Evolutionary conservation across 2,113 vertebrate genomes (phyloP).

Genomic region (Hippolais icterina): DNA sequence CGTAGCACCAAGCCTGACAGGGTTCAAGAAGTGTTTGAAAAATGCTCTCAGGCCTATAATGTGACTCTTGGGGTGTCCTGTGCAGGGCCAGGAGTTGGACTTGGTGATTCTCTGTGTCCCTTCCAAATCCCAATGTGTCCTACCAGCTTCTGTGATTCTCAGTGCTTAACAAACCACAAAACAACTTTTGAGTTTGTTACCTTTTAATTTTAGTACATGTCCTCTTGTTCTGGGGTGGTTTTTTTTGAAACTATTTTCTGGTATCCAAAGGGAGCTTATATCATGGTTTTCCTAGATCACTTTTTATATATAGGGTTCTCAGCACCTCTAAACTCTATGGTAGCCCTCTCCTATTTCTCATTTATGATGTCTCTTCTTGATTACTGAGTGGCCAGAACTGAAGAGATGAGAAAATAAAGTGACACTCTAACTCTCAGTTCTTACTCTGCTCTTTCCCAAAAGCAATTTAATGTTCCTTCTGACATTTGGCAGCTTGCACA

Average conservation of each 20-base stretch:
- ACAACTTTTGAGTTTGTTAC: background rate
- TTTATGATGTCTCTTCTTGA: background rate
- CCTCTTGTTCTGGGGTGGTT: background rate
- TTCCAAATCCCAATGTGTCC: background rate
- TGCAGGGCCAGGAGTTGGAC: too few species aligned
- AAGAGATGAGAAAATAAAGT: background rate
- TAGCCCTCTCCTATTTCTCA: background rate
- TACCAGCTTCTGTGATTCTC: background rate
- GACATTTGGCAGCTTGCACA: background rate
- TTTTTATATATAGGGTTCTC: background rate
- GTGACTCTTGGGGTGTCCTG: background rate
- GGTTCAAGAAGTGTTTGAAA: background rate
- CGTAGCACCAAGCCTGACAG: background rate
- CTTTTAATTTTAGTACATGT: background rate
- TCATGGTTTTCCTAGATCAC: background rate
- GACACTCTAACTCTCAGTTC: background rate
- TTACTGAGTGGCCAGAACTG: background rate
- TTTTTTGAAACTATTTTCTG: background rate
- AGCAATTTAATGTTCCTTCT: background rate
- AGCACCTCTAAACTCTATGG: background rate
- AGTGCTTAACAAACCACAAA: background rate
- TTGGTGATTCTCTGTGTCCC: background rate
- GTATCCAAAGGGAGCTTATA: background rate
- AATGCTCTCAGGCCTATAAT: background rate
- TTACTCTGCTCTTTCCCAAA: background rate